These are phyloP conservation scores for Cichlasoma orientale DNA, from an alignment of 2,797 vertebrate species.

Conservation along the genomic window DNA sequence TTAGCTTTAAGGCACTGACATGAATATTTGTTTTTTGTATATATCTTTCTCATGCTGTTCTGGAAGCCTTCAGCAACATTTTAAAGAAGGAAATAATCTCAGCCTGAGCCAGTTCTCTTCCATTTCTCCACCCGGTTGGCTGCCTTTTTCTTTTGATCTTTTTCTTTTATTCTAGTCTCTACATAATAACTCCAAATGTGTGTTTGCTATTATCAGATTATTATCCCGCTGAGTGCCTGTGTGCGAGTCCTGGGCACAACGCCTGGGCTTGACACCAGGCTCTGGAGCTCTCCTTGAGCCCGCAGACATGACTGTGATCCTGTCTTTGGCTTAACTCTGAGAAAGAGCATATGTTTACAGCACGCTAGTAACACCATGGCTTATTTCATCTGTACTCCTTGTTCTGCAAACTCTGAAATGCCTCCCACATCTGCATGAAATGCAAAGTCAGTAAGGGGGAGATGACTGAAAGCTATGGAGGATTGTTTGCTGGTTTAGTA, in stretches of 20 bases:
- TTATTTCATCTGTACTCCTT: conserved; percentile 3
- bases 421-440: conserved; percentile 27
- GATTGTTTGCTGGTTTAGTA: conserved; percentile 42
- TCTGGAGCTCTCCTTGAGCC: conserved; percentile 3
- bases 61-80: not conserved
- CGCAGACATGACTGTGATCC: conserved; percentile 17
- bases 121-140: conserved; percentile 17
- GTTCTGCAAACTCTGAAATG: conserved; percentile 6
- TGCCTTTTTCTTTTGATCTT: conserved; percentile 56
- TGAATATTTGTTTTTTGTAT: not conserved
- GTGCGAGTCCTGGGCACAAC: not conserved
- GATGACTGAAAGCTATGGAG: not conserved
- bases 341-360: conserved; percentile 15
- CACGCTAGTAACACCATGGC: conserved; percentile 21
- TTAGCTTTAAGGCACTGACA: not conserved
- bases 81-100: conserved; percentile 31
- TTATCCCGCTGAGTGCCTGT: conserved; percentile 16
- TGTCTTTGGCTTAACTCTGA: conserved; percentile 10
- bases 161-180: conserved; percentile 8
- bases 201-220: conserved; percentile 61
- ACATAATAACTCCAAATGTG: conserved; percentile 42
- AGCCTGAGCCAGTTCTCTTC: conserved; percentile 1
- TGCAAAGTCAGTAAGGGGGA: not conserved
- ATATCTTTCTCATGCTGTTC: not conserved
- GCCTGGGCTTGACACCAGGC: conserved; percentile 24